Evolutionary conservation across 2,888 invertebrate genomes (phyloP), one percentile per base, ranked within the genome.

Genomic region (Tetrapedia diversipes): DNA sequence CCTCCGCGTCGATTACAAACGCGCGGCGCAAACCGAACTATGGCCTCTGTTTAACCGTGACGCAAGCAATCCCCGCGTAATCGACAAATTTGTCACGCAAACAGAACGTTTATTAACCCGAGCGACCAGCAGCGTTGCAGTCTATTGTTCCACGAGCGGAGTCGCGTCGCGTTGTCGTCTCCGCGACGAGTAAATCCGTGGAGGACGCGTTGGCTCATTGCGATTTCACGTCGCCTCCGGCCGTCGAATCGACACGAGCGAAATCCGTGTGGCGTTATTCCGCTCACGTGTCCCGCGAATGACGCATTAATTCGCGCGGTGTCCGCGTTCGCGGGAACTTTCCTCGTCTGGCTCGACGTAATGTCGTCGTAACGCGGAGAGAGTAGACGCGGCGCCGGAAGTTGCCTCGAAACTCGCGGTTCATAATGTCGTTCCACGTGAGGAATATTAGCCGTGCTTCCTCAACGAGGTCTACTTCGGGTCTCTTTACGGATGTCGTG

Each of bases 301-400:
- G 82, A 67, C 81, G 76, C 76, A 83, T 85, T 86, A 86, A 87
- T 86, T 83, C 78, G 56, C 57, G 49, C 34, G 37, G 66, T 29
- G 63, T 47, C 29, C 22, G 54, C 60, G 39, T n/a, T 67, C 29
- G 53, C 61, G 63, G 43, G 34, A 79, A 70, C 67, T 82, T 77
- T 65, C 19, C 49, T 63, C 56, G 69, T 63, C 61, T 11, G 24
- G 37, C 14, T 8, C 57, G 57, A 43, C 27, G 29, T 57, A 53
- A 43, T 22, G 29, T 61, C 73, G 37, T 65, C 73, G 54, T 54
- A 34, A 45, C 70, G 29, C 39, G 49, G 27, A 22, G 37, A n/a
- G n/a, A n/a, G n/a, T n/a, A n/a, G n/a, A 64, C 59, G 43, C 45
- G 39, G 34, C 29, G 32, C 24, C 29, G 16, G 37, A 72, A 63